Evolutionary conservation across 2,888 invertebrate species (phyloP), one percentile per base, ranked within the genome.

Genomic region (Dorcus parallelipipedus): DNA sequence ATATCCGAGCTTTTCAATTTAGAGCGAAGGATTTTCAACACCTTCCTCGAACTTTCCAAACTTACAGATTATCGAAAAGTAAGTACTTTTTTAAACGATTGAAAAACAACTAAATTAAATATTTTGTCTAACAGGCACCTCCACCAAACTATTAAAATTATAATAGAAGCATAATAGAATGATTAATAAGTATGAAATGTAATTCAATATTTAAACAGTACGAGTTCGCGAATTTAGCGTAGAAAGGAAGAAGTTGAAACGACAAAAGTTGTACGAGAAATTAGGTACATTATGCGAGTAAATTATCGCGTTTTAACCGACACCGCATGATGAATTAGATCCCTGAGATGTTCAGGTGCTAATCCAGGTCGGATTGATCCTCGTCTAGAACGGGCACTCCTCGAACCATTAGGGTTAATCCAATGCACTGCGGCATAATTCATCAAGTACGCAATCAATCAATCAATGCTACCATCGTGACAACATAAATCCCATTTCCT

Each of bases 401-500:
- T 71, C 69, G 66, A 70, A 69, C 72, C 73, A 73, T 74, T 73
- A 73, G 73, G 67, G 69, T 67, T 72, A 72, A 73, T 73, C 71
- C 72, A 70, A 73, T 73, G 69, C 73, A 70, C 71, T 69, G 68
- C 71, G 71, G 73, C 74, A 74, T 76, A 74, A 77, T 76, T 76
- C 76, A 74, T 76, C 75, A 73, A 70, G 69, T 66, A 66, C 68
- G 74, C 72, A 75, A 77, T 77, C 77, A 74, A 77, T 77, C 77
- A 77, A 77, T 77, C 76, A 76, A 73, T 74, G 76, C 73, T 67
- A 56, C 65, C 69, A 68, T 71, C 72, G 72, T 73, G 77, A 77
- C 77, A 75, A 71, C 72, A 68, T 71, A 74, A 77, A 76, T 76
- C 76, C 76, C 74, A 76, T 75, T 76, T 74, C 71, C 73, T 73